These are phyloP conservation scores for Thinocorus orbignyianus DNA, from an alignment of 2,113 vertebrate genomes.

Conservation along the genomic window DNA sequence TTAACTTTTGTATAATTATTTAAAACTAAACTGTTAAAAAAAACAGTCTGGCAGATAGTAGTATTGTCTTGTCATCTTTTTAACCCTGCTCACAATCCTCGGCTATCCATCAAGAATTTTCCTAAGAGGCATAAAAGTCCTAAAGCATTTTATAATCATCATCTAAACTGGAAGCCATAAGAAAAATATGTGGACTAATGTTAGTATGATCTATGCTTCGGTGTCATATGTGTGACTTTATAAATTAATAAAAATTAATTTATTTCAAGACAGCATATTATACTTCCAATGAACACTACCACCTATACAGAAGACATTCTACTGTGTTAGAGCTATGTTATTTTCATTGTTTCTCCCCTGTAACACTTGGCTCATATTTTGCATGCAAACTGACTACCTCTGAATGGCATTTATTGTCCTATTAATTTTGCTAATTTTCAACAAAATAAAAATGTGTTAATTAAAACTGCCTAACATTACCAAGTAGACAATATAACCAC, in stretches of 20 bases:
- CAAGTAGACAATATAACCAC: slow-evolving; percentile 53
- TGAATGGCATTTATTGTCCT: background rate
- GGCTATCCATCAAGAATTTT: background rate
- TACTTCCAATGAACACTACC: background rate
- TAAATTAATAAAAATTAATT: background rate
- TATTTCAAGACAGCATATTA: background rate
- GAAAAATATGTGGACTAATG: background rate
- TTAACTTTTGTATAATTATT: background rate
- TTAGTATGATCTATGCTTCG: background rate
- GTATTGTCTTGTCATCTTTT: background rate
- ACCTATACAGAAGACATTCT: background rate
- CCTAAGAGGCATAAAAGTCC: background rate
- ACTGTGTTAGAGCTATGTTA: background rate
- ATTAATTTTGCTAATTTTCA: slow-evolving; percentile 4
- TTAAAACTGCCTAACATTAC: slow-evolving; percentile 61
- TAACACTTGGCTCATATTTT: background rate
- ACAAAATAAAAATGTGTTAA: background rate
- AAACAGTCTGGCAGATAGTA: background rate
- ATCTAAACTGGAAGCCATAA: background rate
- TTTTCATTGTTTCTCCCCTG: background rate
- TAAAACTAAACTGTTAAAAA: background rate
- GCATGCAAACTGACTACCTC: background rate
- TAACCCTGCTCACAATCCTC: background rate
- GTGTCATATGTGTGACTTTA: background rate
- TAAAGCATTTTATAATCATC: background rate